A percentile compares a stretch with the other conserved stretches of the same genome.
phyloP scores from a whole-genome alignment of 2,113 vertebrate genomes.

The Scomber scombrus region DNA sequence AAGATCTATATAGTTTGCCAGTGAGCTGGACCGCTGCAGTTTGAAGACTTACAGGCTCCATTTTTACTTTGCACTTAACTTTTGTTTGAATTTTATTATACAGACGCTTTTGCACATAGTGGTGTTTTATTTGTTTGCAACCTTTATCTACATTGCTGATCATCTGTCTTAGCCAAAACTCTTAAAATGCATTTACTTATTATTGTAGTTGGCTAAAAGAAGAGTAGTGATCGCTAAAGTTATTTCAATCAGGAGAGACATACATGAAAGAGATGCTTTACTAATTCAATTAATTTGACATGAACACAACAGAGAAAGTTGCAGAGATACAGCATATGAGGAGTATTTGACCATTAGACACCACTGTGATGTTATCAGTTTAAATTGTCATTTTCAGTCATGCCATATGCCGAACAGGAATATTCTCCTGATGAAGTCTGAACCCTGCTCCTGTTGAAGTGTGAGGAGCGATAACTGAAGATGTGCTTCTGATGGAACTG shows the following conservation, averaged over 20 bases:
- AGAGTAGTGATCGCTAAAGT: too few relatives aligned
- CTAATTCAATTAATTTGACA: background rate
- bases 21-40: background rate
- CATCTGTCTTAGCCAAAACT: slow-evolving; percentile 10
- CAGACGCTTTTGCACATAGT: background rate
- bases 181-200: background rate
- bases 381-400: too few relatives aligned
- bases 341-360: background rate
- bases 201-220: too few relatives aligned
- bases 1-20: slow-evolving; percentile 20
- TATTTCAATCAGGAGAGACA: background rate
- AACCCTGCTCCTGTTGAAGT: too few relatives aligned
- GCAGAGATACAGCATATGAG: background rate
- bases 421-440: background rate
- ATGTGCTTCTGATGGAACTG: background rate
- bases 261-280: background rate
- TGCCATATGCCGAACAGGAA: background rate
- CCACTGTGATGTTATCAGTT: background rate
- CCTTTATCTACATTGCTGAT: background rate
- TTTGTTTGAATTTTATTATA: slow-evolving; percentile 32
- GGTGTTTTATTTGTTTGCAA: slow-evolving; percentile 35
- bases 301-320: background rate
- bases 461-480: background rate
- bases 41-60: background rate
- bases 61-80: slow-evolving; percentile 4